Percentiles rank a stretch among this genome's conserved stretches.
These are phyloP conservation scores for Erpetoichthys calabaricus DNA, from an alignment of 2,797 vertebrate genomes.

Conservation along the genomic window DNA sequence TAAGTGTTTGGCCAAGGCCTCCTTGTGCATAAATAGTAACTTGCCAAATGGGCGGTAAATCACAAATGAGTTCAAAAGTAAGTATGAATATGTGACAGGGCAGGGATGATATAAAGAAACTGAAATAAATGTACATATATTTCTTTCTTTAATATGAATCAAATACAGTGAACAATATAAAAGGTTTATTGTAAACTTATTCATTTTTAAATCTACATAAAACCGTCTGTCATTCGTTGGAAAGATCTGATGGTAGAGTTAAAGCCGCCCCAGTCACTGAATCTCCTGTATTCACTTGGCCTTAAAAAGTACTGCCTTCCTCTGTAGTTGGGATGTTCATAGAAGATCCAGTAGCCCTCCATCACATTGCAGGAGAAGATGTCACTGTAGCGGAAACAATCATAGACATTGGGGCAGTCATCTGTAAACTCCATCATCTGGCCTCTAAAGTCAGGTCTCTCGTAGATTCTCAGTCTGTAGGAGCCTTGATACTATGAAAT, in stretches of 20 bases:
- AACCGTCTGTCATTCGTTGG: conserved; percentile 28
- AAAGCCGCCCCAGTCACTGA: conserved; percentile 32
- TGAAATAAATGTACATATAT: no score
- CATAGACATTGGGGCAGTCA: conserved; percentile 45
- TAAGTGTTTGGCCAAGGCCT: no score
- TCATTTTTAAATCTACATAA: no score
- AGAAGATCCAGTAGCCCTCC: conserved; percentile 50
- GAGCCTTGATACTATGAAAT: no score
- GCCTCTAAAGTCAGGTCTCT: conserved; percentile 48
- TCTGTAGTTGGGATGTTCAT: conserved; percentile 37
- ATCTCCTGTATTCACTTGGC: conserved; percentile 41
- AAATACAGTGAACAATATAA: no score
- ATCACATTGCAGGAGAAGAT: conserved; percentile 50
- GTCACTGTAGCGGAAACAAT: conserved; percentile 37
- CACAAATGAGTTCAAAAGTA: no score
- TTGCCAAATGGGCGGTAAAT: no score
- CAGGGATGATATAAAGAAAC: no score
- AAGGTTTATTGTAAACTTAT: no score
- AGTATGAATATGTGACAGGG: no score
- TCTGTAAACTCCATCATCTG: conserved; percentile 47
- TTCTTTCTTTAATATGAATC: no score
- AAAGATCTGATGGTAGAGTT: conserved; percentile 39
- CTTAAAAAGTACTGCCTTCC: conserved; percentile 45
- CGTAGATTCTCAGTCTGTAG: conserved; percentile 44
- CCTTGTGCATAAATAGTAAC: no score